Percentiles rank a stretch among this genome's conserved stretches.
Evolutionary conservation across 1,140 invertebrate species (phyloP).

Genomic region (Coelopa frigida): DNA sequence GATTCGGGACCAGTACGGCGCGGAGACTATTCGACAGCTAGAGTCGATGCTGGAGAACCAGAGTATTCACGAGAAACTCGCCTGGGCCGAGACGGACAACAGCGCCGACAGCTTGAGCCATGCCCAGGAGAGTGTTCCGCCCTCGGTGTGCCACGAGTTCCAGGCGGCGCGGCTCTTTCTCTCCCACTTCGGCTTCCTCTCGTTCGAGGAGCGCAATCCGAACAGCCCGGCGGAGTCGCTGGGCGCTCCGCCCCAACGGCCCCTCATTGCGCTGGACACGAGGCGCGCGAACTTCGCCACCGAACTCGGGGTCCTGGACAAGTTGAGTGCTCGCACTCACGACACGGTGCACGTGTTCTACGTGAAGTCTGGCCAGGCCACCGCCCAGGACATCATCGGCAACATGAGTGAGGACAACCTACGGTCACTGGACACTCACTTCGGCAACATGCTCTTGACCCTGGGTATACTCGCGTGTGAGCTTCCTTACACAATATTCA

Average conservation of each 20-base stretch:
- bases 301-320: constrained; percentile 69
- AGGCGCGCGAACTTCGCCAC: constrained; percentile 61
- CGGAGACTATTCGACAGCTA: constrained; percentile 50
- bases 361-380: constrained; percentile 75
- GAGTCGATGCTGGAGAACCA: constrained; percentile 48
- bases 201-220: constrained; percentile 60
- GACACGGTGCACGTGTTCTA: constrained; percentile 96
- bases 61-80: constrained; percentile 42
- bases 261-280: constrained; percentile 70
- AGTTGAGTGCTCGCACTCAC: constrained; percentile 72
- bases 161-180: constrained; percentile 90
- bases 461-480: constrained; percentile 41
- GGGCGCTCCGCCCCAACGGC: constrained; percentile 47
- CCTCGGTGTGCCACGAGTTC: constrained; percentile 79
- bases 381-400: constrained; percentile 67
- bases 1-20: constrained; percentile 50
- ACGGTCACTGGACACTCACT: constrained; percentile 49
- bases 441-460: constrained; percentile 71
- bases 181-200: constrained; percentile 88
- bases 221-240: constrained; percentile 35
- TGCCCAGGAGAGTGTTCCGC: constrained; percentile 69
- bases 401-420: constrained; percentile 62
- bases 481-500: not conserved
- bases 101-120: constrained; percentile 37
- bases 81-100: constrained; percentile 43